Base-by-base conservation (phyloP, 2,113 vertebrate species). In the Bothrops jararaca region DNA sequence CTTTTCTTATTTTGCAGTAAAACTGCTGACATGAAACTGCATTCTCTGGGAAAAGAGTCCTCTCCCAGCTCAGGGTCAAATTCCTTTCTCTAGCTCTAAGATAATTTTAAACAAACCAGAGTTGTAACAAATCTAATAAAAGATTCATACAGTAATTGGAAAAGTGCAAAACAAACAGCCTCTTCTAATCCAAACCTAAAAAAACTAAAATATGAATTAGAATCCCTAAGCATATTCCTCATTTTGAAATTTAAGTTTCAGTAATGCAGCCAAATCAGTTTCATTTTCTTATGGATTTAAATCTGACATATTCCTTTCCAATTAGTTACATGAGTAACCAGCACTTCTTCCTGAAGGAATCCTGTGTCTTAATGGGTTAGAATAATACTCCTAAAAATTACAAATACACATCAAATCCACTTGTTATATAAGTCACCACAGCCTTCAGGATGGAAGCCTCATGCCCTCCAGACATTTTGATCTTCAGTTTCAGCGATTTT, bases 1-100 rank as follows among this genome's bases (percentile, higher is more conserved):
- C 85, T 93, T 93, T 92, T 92, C 93, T 1, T 2, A 69, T 52
- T 15, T 39, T 80, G 60, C 89, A 93, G 74, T 5, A 0, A 56
- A 29, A 93, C 91, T 92, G 93, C 60, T 93, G 42, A 64, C 42
- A 91, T 94, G 93, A 95, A 86, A 90, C 86, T 94, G 48, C 0
- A 0, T n/a, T 91, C 88, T 90, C 94, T 95, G 94, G 94, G 95
- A 96, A 96, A 96, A 92, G 87, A 54, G 92, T 92, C 90, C 91
- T 88, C 53, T 94, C 94, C 92, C 93, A 95, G 50, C 54, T 90
- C 90, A 93, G 95, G 95, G 95, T 95, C 96, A 94, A 94, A 95
- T 95, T 95, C 96, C 93, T 94, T 80, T 92, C 87, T 60, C 56
- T 34, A 85, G 95, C 91, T 95, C 95, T 94, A 94, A 87, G 88